A percentile compares a stretch with the other conserved stretches of the same genome.
phyloP scores from a whole-genome alignment of 2,888 invertebrate genomes.

The Caenorhabditis sp. region DNA sequence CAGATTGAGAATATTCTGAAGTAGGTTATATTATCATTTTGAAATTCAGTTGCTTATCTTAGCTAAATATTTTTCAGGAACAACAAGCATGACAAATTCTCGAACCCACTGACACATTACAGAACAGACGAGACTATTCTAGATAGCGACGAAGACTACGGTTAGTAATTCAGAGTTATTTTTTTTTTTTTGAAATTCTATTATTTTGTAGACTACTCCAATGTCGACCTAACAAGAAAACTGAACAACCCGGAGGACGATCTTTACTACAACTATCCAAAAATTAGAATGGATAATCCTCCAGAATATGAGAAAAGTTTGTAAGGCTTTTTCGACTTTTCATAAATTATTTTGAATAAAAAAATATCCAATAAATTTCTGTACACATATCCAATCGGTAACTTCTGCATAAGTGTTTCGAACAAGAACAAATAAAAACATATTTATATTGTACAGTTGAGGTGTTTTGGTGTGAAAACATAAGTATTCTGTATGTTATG shows the following conservation, averaged over 20 bases:
- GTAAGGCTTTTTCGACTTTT: not conserved
- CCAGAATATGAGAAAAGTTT: constrained; percentile 2
- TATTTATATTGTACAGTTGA: too few species aligned
- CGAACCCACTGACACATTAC: constrained; percentile 27
- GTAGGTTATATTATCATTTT: constrained; percentile 5
- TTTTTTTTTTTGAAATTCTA: not conserved
- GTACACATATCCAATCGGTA: too few species aligned
- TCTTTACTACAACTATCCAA: not conserved
- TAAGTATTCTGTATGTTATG: too few species aligned
- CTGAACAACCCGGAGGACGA: not conserved
- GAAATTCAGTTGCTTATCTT: not conserved
- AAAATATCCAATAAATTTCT: not conserved
- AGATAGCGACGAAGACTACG: constrained; percentile 28
- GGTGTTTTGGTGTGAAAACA: too few species aligned
- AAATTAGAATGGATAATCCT: not conserved
- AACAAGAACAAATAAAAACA: too few species aligned
- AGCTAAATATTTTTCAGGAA: too few species aligned
- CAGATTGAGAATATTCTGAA: constrained; percentile 25
- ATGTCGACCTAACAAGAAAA: constrained; percentile 9
- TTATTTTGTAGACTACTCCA: constrained; percentile 23
- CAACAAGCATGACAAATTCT: constrained; percentile 10
- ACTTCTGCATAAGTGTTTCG: too few species aligned
- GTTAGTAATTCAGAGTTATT: not conserved
- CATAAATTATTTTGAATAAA: not conserved
- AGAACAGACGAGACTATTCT: constrained; percentile 28